Conservation (phyloP, 2,113 vertebrate species). For the Andinoacara biseriatus region DNA sequence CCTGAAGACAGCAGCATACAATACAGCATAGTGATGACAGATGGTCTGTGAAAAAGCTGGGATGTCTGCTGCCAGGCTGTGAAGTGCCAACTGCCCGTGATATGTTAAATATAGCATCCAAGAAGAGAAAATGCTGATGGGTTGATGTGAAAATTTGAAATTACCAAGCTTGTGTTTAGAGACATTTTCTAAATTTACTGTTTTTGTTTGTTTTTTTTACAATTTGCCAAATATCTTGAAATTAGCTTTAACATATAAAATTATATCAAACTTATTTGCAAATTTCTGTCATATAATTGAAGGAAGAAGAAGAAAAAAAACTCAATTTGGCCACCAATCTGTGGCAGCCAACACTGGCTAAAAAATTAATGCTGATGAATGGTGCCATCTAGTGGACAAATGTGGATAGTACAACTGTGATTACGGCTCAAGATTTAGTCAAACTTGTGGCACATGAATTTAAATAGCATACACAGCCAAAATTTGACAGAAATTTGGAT, state of each 20-base stretch:
- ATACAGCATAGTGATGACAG: conserved; percentile 54
- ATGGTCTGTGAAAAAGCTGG: conserved; percentile 54
- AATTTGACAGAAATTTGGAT: too few species aligned
- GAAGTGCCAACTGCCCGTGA: conserved; percentile 32
- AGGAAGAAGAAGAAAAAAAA: background rate
- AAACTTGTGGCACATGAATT: background rate
- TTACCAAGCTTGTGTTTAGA: background rate
- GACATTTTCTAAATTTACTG: too few species aligned
- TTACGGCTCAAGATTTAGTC: background rate
- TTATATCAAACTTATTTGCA: background rate
- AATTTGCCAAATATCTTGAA: background rate
- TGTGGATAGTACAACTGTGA: background rate
- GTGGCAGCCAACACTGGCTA: too few species aligned
- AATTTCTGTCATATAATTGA: background rate
- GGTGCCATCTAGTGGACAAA: conserved; percentile 42
- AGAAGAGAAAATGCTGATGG: conserved; percentile 14
- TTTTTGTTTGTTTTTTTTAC: too few species aligned
- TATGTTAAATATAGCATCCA: background rate
- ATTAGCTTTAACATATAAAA: background rate
- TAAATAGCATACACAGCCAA: background rate
- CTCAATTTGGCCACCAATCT: background rate
- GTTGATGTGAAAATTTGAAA: background rate
- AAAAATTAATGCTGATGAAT: background rate
- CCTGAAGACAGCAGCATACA: conserved; percentile 33
- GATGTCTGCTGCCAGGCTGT: conserved; percentile 52